Evolutionary conservation across 2,113 vertebrate genomes (phyloP), one percentile per base, ranked within the genome.

Genomic region (Panthera tigris): DNA sequence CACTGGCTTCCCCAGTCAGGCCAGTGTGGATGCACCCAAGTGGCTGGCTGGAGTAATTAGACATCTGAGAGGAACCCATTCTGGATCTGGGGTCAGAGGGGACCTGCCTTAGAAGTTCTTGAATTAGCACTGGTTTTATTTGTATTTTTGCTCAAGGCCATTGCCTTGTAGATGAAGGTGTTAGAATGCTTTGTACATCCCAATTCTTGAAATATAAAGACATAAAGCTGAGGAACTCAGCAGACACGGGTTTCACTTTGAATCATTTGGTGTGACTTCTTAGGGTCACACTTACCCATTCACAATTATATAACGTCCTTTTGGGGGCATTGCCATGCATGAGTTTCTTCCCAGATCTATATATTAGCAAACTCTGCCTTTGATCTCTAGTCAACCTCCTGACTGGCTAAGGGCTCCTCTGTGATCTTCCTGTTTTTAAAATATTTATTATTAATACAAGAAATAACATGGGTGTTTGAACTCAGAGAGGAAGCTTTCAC

Each of bases 81-180:
- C 98, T 97, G 1, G 78, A 96, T 92, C 83, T 21, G 27, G 45
- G 98, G 98, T 98, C 98, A 99, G 86, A 98, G 98, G 97, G 92
- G 95, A 97, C 95, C 81, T 76, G 95, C 92, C 89, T 98, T 97
- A 98, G 98, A 99, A 99, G 98, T 97, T 98, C 95, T 87, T 95
- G 98, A 98, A 98, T 98, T 98, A 98, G 95, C 71, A 80, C 89
- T 97, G 95, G 98, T 98, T 98, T 98, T 98, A 97, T 98, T 98
- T 98, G 97, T 98, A 27, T 98, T 98, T 98, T 98, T 39, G 98
- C 98, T 98, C 11, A 79, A 98, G 98, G 98, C 97, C 97, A 98
- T 91, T 33, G 80, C 63, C 31, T 97, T 98, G 88, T 98, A 98
- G 98, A 98, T 97, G 96, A 98, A 98, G 98, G 95, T 98, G 92